Conservation (phyloP, 37 sponge, comb jelly and placozoan species). For the Chondrosia reniformis region DNA sequence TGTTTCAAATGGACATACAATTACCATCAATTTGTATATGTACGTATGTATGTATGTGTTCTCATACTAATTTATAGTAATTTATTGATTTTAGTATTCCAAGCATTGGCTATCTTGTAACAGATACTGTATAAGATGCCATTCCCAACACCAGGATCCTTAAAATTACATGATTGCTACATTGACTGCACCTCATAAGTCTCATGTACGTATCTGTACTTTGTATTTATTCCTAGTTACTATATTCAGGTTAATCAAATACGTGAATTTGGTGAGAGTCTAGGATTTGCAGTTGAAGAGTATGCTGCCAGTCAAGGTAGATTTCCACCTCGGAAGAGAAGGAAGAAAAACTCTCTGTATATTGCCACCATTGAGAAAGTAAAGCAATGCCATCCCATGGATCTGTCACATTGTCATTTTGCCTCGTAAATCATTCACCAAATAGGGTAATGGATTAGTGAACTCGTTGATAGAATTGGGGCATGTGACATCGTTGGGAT, state of each 20-base stretch:
- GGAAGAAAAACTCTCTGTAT: conserved; percentile 69
- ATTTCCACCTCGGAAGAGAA: conserved; percentile 76
- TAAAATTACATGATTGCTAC: too few relatives aligned
- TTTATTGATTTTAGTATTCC: too few relatives aligned
- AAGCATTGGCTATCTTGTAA: too few relatives aligned
- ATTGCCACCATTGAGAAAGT: conserved; percentile 95
- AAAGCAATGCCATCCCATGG: background rate
- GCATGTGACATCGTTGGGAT: conserved; percentile 58
- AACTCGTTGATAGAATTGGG: conserved; percentile 77
- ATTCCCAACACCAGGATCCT: too few relatives aligned
- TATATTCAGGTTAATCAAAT: conserved; percentile 82
- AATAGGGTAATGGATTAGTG: conserved; percentile 70
- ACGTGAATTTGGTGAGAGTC: conserved; percentile 59
- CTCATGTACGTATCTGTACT: too few relatives aligned
- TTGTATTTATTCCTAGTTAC: too few relatives aligned
- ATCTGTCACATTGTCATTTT: background rate
- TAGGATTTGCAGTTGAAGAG: conserved; percentile 87
- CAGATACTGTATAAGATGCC: too few relatives aligned
- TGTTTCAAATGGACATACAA: too few relatives aligned
- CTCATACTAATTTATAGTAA: too few relatives aligned
- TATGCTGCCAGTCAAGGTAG: conserved; percentile 86
- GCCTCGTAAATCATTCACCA: background rate
- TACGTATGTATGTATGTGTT: too few relatives aligned
- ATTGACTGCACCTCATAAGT: too few relatives aligned
- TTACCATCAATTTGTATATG: too few relatives aligned